Evolutionary conservation across 2,113 vertebrate genomes (phyloP).

Genomic region (Lamprotornis superbus): DNA sequence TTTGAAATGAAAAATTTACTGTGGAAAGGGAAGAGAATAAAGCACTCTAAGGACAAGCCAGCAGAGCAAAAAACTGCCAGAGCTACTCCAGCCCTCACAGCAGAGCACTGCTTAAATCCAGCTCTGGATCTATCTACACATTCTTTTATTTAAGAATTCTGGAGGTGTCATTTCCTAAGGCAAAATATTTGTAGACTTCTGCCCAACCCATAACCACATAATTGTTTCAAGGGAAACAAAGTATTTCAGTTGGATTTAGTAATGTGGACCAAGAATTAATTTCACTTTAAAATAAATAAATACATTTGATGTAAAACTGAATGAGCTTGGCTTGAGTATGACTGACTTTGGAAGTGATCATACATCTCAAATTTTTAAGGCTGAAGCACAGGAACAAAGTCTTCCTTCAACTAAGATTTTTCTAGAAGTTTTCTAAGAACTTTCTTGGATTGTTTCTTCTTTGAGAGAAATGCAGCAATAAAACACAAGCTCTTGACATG

Average conservation of each 20-base stretch:
- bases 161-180: neutral
- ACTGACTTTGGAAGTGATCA: neutral
- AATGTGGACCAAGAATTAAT: neutral
- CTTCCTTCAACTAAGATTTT: neutral
- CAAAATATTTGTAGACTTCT: neutral
- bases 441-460: neutral
- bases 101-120: neutral
- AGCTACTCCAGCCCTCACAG: neutral
- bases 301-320: neutral
- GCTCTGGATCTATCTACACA: fast-evolving
- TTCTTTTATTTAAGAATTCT: neutral
- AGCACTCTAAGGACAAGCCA: neutral
- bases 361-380: neutral
- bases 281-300: neutral
- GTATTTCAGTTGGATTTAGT: neutral
- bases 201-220: neutral
- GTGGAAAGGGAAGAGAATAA: neutral
- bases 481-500: neutral
- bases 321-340: neutral
- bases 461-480: neutral
- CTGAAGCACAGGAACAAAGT: neutral
- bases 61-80: neutral
- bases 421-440: neutral
- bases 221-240: neutral
- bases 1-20: neutral